A percentile compares a stretch with the other conserved stretches of the same genome.
Evolutionary conservation across 2,888 invertebrate species (phyloP).

Genomic region (Thymelicus lineola): DNA sequence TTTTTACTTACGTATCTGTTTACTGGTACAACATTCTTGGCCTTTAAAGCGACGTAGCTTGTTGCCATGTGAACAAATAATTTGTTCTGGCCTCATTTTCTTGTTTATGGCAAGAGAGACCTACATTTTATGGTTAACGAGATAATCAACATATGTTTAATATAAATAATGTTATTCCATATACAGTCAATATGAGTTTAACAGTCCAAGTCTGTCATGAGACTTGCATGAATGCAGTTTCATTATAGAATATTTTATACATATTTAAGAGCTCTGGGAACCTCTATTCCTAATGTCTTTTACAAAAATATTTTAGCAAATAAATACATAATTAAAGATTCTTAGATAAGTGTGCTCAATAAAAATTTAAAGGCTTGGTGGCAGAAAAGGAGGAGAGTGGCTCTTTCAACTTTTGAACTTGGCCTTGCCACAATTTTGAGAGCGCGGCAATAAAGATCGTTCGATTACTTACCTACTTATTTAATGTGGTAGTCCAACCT

Average conservation of each 20-base stretch:
- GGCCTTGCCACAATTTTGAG: no score
- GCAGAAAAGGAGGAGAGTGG: no score
- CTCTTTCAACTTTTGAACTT: no score
- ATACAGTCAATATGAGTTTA: constrained; percentile 25
- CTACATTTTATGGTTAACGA: constrained; percentile 27
- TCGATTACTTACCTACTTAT: no score
- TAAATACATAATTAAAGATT: no score
- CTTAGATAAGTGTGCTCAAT: no score
- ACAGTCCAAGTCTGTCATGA: constrained; percentile 18
- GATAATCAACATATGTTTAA: constrained; percentile 36
- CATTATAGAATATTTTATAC: background rate
- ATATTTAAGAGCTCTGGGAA: background rate
- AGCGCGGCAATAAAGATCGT: no score
- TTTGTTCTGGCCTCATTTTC: constrained; percentile 26
- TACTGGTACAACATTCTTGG: no score
- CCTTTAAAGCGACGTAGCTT: background rate
- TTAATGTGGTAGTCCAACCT: no score
- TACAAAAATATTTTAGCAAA: background rate
- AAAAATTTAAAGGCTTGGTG: no score
- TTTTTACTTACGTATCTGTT: no score
- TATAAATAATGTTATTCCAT: constrained; percentile 32
- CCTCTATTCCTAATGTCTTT: background rate
- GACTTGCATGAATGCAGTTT: constrained; percentile 25
- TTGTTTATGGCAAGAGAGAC: constrained; percentile 13
- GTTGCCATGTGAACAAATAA: constrained; percentile 17